Evolutionary conservation across 2,797 vertebrate species (phyloP).

Genomic region (Sparus aurata): DNA sequence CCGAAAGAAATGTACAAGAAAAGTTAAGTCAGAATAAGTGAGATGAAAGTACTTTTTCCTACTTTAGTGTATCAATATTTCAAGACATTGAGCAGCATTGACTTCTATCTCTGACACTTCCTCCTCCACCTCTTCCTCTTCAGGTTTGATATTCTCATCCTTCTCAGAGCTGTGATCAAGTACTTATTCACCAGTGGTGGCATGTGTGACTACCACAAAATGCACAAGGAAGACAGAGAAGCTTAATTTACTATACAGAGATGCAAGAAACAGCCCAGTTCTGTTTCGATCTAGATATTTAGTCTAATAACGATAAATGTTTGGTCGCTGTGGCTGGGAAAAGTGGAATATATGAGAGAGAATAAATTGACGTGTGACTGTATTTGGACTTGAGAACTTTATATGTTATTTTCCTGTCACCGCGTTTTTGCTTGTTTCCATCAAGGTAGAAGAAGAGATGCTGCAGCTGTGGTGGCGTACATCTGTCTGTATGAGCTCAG

Average conservation of each 20-base stretch:
- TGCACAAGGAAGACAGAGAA: not conserved
- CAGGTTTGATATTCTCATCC: not conserved
- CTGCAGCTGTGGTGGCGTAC: not conserved
- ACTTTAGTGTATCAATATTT: no score
- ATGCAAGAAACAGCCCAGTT: not conserved
- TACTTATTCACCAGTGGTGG: not conserved
- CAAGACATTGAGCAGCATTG: not conserved
- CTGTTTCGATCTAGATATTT: not conserved
- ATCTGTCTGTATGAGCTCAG: not conserved
- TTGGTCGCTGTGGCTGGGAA: not conserved
- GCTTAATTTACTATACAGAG: not conserved
- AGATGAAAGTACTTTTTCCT: no score
- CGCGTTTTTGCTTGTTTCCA: not conserved
- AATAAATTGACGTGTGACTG: not conserved
- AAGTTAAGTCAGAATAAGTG: no score
- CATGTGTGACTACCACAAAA: not conserved
- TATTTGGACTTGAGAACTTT: not conserved
- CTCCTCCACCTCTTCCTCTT: not conserved
- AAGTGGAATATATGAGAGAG: no score
- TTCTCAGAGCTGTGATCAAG: not conserved
- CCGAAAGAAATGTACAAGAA: no score
- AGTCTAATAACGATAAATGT: not conserved
- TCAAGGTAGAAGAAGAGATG: not conserved
- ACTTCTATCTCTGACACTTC: constrained; percentile 8
- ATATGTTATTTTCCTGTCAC: not conserved